These are phyloP conservation scores for Numida meleagris DNA, from an alignment of 2,113 vertebrate species.

Conservation along the genomic window DNA sequence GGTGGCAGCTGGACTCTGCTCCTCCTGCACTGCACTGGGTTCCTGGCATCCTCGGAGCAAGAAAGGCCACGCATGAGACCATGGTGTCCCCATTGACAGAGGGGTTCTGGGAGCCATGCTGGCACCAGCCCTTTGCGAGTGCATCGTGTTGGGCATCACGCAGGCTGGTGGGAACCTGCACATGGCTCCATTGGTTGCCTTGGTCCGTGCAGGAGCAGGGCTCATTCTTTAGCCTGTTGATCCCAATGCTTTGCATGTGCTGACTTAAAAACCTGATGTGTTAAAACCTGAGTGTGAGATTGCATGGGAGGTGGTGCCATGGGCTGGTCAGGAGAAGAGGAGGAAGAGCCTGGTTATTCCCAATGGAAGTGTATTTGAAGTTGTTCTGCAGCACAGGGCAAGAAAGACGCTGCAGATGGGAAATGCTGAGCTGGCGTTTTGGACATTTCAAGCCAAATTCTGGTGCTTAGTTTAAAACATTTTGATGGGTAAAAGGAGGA, in stretches of 20 bases:
- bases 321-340: not conserved
- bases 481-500: not conserved
- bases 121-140: too few relatives aligned
- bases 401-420: not conserved
- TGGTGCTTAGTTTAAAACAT: not conserved
- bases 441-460: not conserved
- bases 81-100: rapidly evolving
- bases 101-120: not conserved
- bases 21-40: not conserved
- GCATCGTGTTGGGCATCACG: rapidly evolving
- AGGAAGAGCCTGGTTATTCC: not conserved
- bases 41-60: not conserved
- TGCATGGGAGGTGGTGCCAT: not conserved
- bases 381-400: not conserved
- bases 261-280: not conserved
- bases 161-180: not conserved
- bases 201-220: not conserved
- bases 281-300: not conserved
- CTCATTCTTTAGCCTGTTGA: not conserved
- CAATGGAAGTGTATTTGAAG: not conserved
- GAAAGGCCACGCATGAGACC: not conserved
- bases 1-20: not conserved
- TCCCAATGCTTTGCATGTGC: not conserved
- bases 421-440: not conserved
- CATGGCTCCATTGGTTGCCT: rapidly evolving